Evolutionary conservation across 2,888 invertebrate species (phyloP), one percentile per base, ranked within the genome.

Genomic region (Griposia aprilina): DNA sequence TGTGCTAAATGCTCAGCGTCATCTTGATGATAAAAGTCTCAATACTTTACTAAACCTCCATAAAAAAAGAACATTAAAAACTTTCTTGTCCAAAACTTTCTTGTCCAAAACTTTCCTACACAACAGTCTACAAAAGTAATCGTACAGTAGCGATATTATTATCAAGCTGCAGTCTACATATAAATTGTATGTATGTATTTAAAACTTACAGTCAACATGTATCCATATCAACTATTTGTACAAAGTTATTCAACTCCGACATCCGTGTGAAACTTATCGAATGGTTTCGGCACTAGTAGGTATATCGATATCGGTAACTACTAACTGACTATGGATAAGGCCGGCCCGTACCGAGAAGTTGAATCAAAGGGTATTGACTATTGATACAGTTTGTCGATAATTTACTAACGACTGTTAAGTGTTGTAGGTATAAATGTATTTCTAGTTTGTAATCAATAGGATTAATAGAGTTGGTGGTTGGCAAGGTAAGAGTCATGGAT

Each of bases 361-460:
- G 72, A 74, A 67, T 83, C 80, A 86, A 86, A 85, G 78, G 57
- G 74, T 73, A 83, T 77, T 72, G 76, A 81, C 63, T 69, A 80
- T 62, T 48, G 48, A 75, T 74, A 86, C 62, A 76, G 76, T 73
- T 69, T 76, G 30, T 62, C 66, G 65, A 75, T 75, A 71, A 75
- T 70, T 81, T 67, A 70, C 68, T 69, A 72, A 68, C 57, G 59
- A 63, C 30, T 72, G 62, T 52, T 41, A 59, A 66, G 50, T 74
- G 48, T 71, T 74, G 62, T 59, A 7, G 15, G 83, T 68, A 81
- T 63, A 57, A 15, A 78, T 52, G 60, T 77, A 59, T 78, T 70
- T 50, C 4, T 65, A 59, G 69, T 63, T 65, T 65, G 15, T 55
- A 36, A 66, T 74, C 81, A 52, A 81, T 59, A 36, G 15, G 8